These are phyloP conservation scores for Heliopora coerulea DNA, from an alignment of 92 coral and sea anemone genomes.

Conservation along the genomic window DNA sequence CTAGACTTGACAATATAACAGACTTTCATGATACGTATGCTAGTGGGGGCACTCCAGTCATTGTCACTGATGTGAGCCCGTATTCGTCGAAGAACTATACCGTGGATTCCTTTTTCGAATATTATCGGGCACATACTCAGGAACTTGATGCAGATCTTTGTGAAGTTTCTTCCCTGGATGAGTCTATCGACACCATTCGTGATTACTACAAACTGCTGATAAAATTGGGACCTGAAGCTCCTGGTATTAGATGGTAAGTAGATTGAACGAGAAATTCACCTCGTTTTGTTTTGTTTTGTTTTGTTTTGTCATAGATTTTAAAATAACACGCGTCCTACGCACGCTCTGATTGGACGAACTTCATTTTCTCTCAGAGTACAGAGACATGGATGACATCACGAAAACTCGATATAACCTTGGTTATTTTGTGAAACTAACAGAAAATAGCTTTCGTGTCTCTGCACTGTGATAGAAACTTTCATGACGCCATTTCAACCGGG, in stretches of 20 bases:
- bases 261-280: no score
- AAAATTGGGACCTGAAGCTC: constrained; percentile 29
- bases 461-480: no score
- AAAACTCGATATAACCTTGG: no score
- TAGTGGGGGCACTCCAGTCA: constrained; percentile 26
- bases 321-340: no score
- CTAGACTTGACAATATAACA: constrained; percentile 20
- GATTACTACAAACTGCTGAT: constrained; percentile 16
- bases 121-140: neutral
- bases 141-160: constrained; percentile 20
- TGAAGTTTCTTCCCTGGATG: constrained; percentile 37
- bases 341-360: no score
- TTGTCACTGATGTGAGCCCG: constrained; percentile 38
- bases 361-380: no score
- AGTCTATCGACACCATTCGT: constrained; percentile 14
- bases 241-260: constrained; percentile 28
- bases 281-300: no score
- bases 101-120: constrained; percentile 1
- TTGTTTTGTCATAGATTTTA: no score
- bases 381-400: no score
- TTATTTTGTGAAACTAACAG: no score
- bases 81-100: constrained; percentile 4
- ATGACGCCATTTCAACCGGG: no score
- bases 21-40: constrained; percentile 14
- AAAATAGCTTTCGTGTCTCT: no score